These are phyloP conservation scores for Acomys russatus DNA, from an alignment of 2,797 vertebrate species.

Conservation along the genomic window DNA sequence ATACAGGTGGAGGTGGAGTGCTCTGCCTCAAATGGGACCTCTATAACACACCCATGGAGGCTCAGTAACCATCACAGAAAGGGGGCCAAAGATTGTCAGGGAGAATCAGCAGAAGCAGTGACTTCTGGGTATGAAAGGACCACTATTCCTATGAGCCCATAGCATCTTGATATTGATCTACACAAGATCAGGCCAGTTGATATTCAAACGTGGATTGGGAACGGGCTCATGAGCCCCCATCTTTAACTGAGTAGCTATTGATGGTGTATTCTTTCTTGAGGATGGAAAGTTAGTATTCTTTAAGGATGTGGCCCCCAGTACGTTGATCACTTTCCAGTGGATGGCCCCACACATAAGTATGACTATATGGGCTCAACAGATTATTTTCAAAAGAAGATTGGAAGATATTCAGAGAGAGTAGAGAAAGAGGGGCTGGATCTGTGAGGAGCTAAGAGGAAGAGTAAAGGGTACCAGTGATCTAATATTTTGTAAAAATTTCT, in stretches of 20 bases:
- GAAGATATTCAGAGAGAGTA: background rate
- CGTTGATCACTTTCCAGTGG: background rate
- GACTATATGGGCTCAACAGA: background rate
- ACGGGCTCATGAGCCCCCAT: background rate
- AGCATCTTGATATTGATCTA: background rate
- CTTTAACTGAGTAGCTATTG: background rate
- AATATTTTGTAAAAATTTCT: background rate
- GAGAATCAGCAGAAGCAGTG: background rate
- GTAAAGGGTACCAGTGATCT: background rate
- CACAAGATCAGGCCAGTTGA: background rate
- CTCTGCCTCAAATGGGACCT: background rate
- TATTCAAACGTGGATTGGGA: background rate
- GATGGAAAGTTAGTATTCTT: background rate
- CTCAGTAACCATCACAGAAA: background rate
- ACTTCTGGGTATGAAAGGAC: background rate
- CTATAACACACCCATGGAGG: background rate
- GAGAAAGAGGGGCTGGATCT: background rate
- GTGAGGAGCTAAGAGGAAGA: background rate
- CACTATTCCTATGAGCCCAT: background rate
- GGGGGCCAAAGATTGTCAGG: background rate
- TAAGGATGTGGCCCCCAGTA: background rate
- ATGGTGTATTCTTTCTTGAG: background rate
- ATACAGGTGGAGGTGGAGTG: no score
- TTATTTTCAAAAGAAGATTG: background rate
- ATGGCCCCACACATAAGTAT: background rate